These are phyloP conservation scores for Hycleus phaleratus DNA, from an alignment of 1,140 invertebrate genomes.

Conservation along the genomic window DNA sequence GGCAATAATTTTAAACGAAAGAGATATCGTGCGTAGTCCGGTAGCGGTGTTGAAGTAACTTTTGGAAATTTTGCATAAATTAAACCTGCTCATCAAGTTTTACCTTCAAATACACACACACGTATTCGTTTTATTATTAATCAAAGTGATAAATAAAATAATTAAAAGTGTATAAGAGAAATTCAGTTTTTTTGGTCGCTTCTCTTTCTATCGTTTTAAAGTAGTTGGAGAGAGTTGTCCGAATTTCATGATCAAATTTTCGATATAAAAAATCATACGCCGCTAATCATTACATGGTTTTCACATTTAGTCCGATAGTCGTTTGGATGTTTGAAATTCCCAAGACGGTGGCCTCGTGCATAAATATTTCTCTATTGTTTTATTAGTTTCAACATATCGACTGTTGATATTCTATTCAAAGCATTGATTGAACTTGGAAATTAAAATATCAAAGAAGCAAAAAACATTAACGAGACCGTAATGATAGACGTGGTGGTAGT, in stretches of 20 bases:
- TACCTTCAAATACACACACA: neutral
- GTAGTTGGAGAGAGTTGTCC: too few species aligned
- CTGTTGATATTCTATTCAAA: too few species aligned
- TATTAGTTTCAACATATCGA: neutral
- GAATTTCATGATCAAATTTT: too few species aligned
- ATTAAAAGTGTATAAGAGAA: too few species aligned
- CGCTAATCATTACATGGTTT: slow-evolving; percentile 17
- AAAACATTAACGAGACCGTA: too few species aligned
- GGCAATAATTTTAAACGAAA: too few species aligned
- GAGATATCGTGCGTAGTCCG: slow-evolving; percentile 1
- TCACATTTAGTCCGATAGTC: slow-evolving; percentile 13
- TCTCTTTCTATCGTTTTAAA: too few species aligned
- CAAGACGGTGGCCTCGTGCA: slow-evolving; percentile 1
- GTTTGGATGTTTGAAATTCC: slow-evolving; percentile 13
- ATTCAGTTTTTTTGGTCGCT: too few species aligned
- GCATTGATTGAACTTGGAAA: too few species aligned
- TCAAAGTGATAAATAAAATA: slow-evolving; percentile 1
- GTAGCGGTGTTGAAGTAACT: slow-evolving; percentile 14
- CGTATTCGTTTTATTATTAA: neutral
- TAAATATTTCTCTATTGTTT: slow-evolving; percentile 11
- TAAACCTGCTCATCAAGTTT: slow-evolving; percentile 14
- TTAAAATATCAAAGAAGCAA: too few species aligned
- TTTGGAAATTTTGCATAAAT: slow-evolving; percentile 14
- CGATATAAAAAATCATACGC: neutral
- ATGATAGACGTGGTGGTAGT: too few species aligned